Conservation (phyloP, 2,797 vertebrate genomes). For the Dicrostonyx torquatus region DNA sequence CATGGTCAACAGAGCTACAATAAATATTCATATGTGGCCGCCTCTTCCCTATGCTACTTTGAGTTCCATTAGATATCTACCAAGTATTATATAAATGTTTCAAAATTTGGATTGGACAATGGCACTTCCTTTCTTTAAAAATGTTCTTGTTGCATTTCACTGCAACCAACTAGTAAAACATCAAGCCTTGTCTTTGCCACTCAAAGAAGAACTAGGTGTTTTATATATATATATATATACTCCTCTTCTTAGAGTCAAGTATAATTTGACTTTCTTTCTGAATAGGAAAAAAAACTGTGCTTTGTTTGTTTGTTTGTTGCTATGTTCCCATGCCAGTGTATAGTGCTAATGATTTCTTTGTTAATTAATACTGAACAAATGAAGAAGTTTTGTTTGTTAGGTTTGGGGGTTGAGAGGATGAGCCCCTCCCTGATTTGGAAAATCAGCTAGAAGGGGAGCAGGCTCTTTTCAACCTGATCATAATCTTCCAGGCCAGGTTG, state of each 20-base stretch:
- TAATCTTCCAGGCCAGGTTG: background rate
- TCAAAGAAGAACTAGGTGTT: background rate
- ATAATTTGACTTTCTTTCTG: background rate
- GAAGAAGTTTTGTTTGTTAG: background rate
- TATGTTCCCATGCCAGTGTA: background rate
- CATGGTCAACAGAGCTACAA: background rate
- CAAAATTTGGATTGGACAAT: background rate
- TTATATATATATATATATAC: background rate
- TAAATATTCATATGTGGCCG: background rate
- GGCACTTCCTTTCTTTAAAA: background rate
- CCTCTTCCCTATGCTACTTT: background rate
- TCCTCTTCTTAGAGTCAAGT: background rate
- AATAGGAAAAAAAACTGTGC: background rate
- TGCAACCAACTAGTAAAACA: background rate
- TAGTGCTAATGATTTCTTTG: background rate
- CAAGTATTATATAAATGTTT: background rate
- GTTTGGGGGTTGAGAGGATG: background rate
- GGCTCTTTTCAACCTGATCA: background rate
- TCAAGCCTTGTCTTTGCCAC: background rate
- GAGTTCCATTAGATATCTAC: background rate
- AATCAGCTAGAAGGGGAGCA: background rate
- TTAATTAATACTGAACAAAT: background rate
- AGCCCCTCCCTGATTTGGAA: background rate
- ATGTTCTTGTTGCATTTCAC: background rate
- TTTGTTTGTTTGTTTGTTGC: constrained; percentile 11